Percentiles rank a stretch among this genome's conserved stretches.
phyloP scores from a whole-genome alignment of 2,113 vertebrate genomes.

The Litocranius walleri region DNA sequence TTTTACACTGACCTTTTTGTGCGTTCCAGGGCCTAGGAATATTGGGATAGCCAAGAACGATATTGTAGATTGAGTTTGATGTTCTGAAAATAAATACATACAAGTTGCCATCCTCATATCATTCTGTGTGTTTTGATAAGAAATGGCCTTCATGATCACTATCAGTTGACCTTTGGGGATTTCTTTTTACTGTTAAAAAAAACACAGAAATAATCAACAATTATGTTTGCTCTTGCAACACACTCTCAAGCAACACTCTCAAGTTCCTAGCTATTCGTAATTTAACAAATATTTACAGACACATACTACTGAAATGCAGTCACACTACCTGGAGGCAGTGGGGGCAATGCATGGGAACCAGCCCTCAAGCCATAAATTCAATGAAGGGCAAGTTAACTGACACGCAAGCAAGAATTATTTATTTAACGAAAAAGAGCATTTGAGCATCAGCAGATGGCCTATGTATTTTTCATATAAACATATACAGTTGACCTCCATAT shows the following conservation, averaged over 20 bases:
- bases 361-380: neutral
- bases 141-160: neutral
- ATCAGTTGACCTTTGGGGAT: neutral
- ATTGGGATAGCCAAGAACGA: neutral
- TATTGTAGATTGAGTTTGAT: neutral
- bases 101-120: neutral
- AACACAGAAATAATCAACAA: neutral
- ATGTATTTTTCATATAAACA: neutral
- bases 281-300: neutral
- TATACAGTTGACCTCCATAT: neutral
- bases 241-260: neutral
- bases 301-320: neutral
- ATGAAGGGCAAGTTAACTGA: neutral
- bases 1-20: neutral
- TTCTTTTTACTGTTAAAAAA: neutral
- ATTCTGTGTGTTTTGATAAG: neutral
- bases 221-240: neutral
- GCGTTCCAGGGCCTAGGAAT: neutral
- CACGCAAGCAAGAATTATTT: no score
- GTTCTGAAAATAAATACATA: constrained; percentile 21
- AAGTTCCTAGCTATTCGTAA: neutral
- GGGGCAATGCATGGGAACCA: neutral
- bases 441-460: neutral
- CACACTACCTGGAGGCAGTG: neutral
- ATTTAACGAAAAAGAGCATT: neutral